Percentiles rank a stretch among this genome's conserved stretches.
Conservation (phyloP, 2,113 vertebrate species). For the Mesitornis unicolor region DNA sequence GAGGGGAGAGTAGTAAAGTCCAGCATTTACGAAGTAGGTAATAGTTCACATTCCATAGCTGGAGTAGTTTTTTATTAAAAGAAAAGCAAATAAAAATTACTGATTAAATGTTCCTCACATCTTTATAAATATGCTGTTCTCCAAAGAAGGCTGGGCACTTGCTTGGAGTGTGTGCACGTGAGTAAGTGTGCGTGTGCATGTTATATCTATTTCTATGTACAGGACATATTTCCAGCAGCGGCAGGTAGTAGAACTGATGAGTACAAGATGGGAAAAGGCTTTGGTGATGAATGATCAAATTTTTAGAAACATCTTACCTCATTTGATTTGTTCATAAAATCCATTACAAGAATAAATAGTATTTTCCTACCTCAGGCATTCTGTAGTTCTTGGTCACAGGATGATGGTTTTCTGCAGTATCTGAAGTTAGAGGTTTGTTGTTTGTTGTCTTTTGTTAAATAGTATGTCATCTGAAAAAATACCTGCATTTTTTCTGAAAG, state of each 20-base stretch:
- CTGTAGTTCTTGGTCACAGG: conserved; percentile 8
- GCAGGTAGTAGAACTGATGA: conserved; percentile 51
- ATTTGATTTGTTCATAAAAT: conserved; percentile 68
- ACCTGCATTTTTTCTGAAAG: background rate
- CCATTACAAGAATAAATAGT: conserved; percentile 59
- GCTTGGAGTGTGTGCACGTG: background rate
- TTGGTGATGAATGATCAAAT: conserved; percentile 65
- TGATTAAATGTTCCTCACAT: background rate
- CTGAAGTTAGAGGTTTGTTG: conserved; percentile 20
- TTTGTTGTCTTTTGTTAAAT: conserved; percentile 29
- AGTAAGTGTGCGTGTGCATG: background rate
- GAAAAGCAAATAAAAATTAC: conserved; percentile 22
- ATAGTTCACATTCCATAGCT: conserved; percentile 8
- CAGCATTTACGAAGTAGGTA: background rate
- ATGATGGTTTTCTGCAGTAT: conserved; percentile 39
- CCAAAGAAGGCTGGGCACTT: background rate
- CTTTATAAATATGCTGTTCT: conserved; percentile 25
- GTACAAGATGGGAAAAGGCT: conserved; percentile 42
- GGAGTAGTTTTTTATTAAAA: background rate
- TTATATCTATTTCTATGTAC: conserved; percentile 24
- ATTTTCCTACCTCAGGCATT: conserved; percentile 58
- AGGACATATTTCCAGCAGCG: background rate
- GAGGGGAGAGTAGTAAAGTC: background rate
- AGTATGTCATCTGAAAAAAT: conserved; percentile 26
- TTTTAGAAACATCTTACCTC: conserved; percentile 56